Base-by-base conservation (phyloP, 1,140 invertebrate genomes). In the Eufriesea mexicana region DNA sequence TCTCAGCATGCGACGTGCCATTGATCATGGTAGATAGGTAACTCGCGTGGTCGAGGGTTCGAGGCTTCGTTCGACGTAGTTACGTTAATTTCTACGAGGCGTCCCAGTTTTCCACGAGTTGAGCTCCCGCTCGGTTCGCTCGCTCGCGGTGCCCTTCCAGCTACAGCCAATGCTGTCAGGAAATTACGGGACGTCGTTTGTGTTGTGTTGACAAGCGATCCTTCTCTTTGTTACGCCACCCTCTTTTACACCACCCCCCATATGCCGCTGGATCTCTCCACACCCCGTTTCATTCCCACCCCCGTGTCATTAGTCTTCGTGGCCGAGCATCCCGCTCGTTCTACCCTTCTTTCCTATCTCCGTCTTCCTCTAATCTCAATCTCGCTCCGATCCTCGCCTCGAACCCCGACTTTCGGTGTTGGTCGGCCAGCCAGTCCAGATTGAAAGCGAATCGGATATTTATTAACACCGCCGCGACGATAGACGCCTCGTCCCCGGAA, bases 381-480 rank as follows among this genome's bases (percentile, higher is more conserved):
- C 12, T 4, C 2, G 0, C 28, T 7, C 0, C 25, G 28, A 2
- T 20, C 25, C 23, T 10, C 1, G 6, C n/a, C 49, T 14, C 14
- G 9, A 0, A 51, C 14, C 49, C 14, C 9, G 35, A 35, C 35
- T 54, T 16, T 14, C 6, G 23, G 5, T 4, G 20, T 12, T 16
- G 18, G n/a, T 14, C n/a, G n/a, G 47, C 73, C 76, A 42, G 28
- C 20, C 14, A 25, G 12, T 72, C 74, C 83, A 64, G 82, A 87
- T 85, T 67, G 86, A 86, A 78, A 86, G 84, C 84, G 85, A 89
- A 84, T 85, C 85, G 86, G 84, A 89, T 88, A 89, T 88, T 81
- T 76, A 89, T 89, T 88, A 88, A 88, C 68, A 74, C 83, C 54
- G 55, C 51, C 7, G 66, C 57, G 66, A n/a, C 73, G 84, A 62